These are phyloP conservation scores for Stictonetta naevosa DNA, from an alignment of 2,113 vertebrate species.

Conservation along the genomic window DNA sequence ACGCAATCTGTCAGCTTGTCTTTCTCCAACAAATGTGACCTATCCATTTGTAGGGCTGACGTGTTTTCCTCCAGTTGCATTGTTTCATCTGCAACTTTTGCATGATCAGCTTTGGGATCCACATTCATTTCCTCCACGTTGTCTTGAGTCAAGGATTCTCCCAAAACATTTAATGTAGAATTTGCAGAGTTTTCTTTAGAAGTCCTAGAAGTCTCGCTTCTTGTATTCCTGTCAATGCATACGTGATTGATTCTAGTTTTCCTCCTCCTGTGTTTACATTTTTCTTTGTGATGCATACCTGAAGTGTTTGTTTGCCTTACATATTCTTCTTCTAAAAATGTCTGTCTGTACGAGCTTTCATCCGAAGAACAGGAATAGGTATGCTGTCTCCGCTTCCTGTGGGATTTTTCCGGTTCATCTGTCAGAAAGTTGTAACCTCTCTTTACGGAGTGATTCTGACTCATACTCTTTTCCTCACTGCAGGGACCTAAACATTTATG, in stretches of 20 bases:
- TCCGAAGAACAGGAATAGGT: conserved; percentile 66
- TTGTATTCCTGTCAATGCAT: neutral
- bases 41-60: neutral
- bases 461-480: neutral
- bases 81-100: neutral
- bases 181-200: neutral
- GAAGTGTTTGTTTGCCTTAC: neutral
- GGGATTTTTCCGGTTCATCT: conserved; percentile 61
- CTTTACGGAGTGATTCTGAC: conserved; percentile 73
- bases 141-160: neutral
- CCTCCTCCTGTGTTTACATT: conserved; percentile 72
- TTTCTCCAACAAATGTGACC: neutral
- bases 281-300: conserved; percentile 33
- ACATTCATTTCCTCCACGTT: neutral
- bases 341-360: conserved; percentile 49
- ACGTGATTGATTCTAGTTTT: neutral
- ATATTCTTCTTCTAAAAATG: conserved; percentile 24
- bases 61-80: conserved; percentile 38
- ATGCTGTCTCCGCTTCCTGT: conserved; percentile 71
- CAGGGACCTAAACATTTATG: conserved; percentile 33
- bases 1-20: accelerated
- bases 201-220: neutral
- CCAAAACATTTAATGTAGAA: neutral
- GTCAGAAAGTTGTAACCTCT: conserved; percentile 69
- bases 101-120: neutral